These are phyloP conservation scores for Apis mellifera DNA, from an alignment of 1,140 invertebrate species.

Conservation along the genomic window Amel_HAv3.1 CM009936.2:3586001-3586500, in stretches of 20 bases:
- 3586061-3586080: too few relatives aligned
- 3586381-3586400: slow-evolving; percentile 30
- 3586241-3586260: neutral
- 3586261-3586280: slow-evolving; percentile 33
- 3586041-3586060: too few relatives aligned
- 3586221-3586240: neutral
- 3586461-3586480: neutral
- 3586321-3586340: slow-evolving; percentile 44
- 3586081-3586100: too few relatives aligned
- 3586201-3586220: neutral
- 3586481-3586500: slow-evolving; percentile 15
- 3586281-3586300: slow-evolving; percentile 3
- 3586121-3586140: too few relatives aligned
- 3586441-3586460: slow-evolving; percentile 22
- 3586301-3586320: slow-evolving; percentile 31
- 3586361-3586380: slow-evolving; percentile 25
- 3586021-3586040: too few relatives aligned
- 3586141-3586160: too few relatives aligned
- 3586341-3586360: slow-evolving; percentile 33
- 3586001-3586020: too few relatives aligned
- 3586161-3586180: too few relatives aligned
- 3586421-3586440: slow-evolving; percentile 45
- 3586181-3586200: neutral
- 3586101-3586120: too few relatives aligned
- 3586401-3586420: slow-evolving; percentile 42